These are phyloP conservation scores for Volucella bombylans DNA, from an alignment of 2,888 invertebrate genomes.

Conservation along the genomic window DNA sequence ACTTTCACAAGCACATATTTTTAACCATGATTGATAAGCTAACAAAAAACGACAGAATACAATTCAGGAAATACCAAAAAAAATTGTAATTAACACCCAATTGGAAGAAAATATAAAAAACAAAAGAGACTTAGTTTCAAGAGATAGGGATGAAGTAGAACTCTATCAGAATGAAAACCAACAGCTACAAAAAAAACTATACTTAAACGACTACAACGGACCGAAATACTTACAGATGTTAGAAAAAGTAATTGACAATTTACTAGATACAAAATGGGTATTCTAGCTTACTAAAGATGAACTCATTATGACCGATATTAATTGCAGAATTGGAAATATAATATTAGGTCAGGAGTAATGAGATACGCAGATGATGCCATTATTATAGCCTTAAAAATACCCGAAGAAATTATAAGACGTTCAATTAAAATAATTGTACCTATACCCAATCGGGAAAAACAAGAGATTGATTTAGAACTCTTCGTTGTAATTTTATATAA, in stretches of 20 bases:
- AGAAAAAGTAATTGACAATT: not conserved
- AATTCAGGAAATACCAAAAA: not conserved
- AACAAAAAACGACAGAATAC: not conserved
- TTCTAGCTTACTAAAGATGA: no score
- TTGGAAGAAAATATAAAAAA: not conserved
- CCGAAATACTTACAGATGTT: slow-evolving; percentile 13
- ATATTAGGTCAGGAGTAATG: not conserved
- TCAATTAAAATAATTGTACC: not conserved
- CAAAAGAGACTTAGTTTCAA: not conserved
- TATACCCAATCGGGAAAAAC: not conserved
- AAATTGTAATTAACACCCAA: not conserved
- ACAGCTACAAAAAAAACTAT: slow-evolving; percentile 1
- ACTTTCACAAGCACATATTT: no score
- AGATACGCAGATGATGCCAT: not conserved
- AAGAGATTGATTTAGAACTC: slow-evolving; percentile 5
- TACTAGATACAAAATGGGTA: not conserved
- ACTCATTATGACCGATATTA: not conserved
- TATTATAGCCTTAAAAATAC: not conserved
- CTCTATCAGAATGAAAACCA: no score
- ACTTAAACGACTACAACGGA: slow-evolving; percentile 7
- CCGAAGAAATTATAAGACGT: not conserved
- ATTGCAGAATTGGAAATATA: not conserved
- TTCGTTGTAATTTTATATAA: no score
- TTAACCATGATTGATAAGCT: no score
- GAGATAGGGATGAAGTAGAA: not conserved